Base-by-base conservation (phyloP, 2,113 vertebrate genomes). In the Clarias gariepinus region DNA sequence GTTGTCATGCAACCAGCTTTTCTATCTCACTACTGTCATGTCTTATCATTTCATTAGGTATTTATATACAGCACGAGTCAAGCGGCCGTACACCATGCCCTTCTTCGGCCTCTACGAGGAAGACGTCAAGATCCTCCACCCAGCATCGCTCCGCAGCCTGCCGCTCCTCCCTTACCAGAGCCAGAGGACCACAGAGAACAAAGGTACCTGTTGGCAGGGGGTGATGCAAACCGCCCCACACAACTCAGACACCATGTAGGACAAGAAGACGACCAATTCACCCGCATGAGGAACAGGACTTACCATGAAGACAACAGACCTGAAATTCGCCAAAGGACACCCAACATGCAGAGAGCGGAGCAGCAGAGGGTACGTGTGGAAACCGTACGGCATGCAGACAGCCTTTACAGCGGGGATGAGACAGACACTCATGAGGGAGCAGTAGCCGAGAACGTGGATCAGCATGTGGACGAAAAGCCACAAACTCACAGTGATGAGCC, bases 1-100 rank as follows among this genome's bases (percentile, higher is more conserved):
- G 41, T 41, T 41, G 41, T 41, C 41, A 36, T 36, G 33, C 33
- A 36, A 36, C 33, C 33, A 36, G 33, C 33, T 36, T 36, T 36
- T 36, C 33, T 36, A 36, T 36, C 33, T 36, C 33, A 36, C 33
- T 19, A 9, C 21, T 8, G 18, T 69, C 15, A 19, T 69, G 66
- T 36, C 18, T 71, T 7, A 21, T 71, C 4, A 36, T 21, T 19
- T 36, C n/a, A 19, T 60, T 87, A 95, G 95, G 88, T 94, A 0
- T 90, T 87, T 64, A 63, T 91, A 57, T 95, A 94, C 81, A 91
- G 87, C 77, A 28, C 90, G 64, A 92, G 93, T 77, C 91, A 93
- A 21, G 92, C 92, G 80, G 92, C 88, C 64, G 93, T 96, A 82
- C 90, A 90, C 33, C 85, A 95, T 71, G 94, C 91, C 52, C 86